Percentiles rank a stretch among this genome's conserved stretches.
Conservation (phyloP, 2,113 vertebrate genomes). For the Phyllostomus discolor region DNA sequence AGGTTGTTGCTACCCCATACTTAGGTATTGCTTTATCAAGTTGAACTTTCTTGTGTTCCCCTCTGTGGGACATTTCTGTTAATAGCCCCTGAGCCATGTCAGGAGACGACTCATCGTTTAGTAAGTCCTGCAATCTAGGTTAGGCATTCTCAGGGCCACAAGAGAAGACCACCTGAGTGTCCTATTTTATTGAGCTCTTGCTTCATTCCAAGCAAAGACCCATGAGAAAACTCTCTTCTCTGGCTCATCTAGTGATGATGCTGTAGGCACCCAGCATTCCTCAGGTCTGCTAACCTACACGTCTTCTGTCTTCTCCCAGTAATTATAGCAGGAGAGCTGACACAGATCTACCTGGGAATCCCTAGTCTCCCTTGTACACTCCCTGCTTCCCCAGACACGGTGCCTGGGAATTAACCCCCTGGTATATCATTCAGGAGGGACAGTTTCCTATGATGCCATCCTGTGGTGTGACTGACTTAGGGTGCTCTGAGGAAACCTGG, state of each 20-base stretch:
- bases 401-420: not conserved
- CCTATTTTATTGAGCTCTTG: not conserved
- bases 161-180: not conserved
- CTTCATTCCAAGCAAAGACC: not conserved
- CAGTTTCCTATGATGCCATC: not conserved
- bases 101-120: not conserved
- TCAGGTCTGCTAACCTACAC: not conserved
- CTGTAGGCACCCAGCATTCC: not conserved
- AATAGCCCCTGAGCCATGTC: not conserved
- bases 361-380: not conserved
- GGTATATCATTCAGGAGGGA: not conserved
- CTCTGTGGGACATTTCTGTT: not conserved
- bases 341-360: not conserved
- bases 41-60: not conserved
- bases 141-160: not conserved
- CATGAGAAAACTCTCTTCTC: not conserved
- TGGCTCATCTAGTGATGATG: not conserved
- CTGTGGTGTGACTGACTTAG: not conserved
- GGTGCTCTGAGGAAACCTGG: not conserved
- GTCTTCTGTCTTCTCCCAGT: not conserved
- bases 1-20: not conserved
- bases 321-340: not conserved
- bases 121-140: not conserved
- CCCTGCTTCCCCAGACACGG: not conserved
- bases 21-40: not conserved